A percentile compares a stretch with the other conserved stretches of the same genome.
Conservation (phyloP, 2,888 invertebrate genomes). For the Cataglyphis rosenhaueri region DNA sequence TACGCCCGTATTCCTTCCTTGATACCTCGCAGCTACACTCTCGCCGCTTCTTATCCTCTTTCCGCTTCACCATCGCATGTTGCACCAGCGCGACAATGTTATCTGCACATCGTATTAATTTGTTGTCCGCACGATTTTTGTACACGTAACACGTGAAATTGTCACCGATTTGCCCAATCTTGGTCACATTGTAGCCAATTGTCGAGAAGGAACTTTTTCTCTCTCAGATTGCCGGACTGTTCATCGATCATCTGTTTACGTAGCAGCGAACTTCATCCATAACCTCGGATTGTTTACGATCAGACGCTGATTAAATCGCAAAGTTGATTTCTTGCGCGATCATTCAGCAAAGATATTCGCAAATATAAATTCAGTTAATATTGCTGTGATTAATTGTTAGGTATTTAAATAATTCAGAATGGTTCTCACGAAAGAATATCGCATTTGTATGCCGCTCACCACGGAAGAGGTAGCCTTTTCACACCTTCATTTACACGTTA, state of each 20-base stretch:
- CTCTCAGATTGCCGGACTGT: neutral
- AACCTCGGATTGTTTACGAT: constrained; percentile 22
- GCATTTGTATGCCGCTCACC: constrained; percentile 96
- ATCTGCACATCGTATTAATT: constrained; percentile 79
- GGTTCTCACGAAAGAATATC: constrained; percentile 95
- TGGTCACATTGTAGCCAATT: neutral
- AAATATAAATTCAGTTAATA: neutral
- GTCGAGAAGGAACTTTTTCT: neutral
- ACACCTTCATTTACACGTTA: neutral
- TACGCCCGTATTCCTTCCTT: constrained; percentile 53
- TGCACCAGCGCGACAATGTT: constrained; percentile 75
- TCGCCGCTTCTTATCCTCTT: constrained; percentile 57
- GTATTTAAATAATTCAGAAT: constrained; percentile 85
- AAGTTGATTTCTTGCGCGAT: neutral
- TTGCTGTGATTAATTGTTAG: neutral
- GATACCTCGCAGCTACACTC: constrained; percentile 59
- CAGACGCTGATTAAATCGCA: neutral
- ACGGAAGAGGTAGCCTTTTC: constrained; percentile 92
- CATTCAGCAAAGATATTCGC: neutral
- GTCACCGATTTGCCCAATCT: neutral
- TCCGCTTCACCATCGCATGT: constrained; percentile 71
- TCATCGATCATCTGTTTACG: constrained; percentile 22
- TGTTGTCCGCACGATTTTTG: constrained; percentile 64
- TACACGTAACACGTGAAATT: constrained; percentile 73
- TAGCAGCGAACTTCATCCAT: constrained; percentile 25